These are phyloP conservation scores for Calvadosia cruxmelitensis DNA, from an alignment of 30 jellyfish, hydroid and myxozoan species.

Conservation along the genomic window DNA sequence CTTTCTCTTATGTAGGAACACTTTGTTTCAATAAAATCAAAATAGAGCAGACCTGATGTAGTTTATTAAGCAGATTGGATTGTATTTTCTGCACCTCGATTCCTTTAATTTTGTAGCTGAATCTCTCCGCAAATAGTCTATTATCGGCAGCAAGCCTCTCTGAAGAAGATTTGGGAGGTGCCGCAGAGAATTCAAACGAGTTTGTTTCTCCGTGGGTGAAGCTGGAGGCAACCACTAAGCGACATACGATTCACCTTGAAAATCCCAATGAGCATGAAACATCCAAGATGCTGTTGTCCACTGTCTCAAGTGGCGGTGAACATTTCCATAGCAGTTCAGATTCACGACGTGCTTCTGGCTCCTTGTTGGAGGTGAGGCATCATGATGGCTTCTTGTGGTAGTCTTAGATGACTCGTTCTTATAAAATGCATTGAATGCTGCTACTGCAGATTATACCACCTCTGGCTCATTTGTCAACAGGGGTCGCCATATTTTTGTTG, in stretches of 20 bases:
- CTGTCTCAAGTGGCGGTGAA: neutral
- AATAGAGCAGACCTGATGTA: too few species aligned
- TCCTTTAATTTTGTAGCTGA: neutral
- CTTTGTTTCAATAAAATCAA: too few species aligned
- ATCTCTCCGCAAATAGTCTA: neutral
- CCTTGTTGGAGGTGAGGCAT: neutral
- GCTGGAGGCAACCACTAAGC: constrained; percentile 14
- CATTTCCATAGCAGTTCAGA: neutral
- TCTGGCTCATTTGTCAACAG: too few species aligned
- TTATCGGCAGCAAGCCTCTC: neutral
- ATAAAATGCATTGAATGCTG: too few species aligned
- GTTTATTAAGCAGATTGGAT: too few species aligned
- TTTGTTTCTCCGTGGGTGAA: neutral
- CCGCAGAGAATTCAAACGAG: neutral
- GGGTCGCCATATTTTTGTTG: too few species aligned
- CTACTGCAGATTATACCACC: too few species aligned
- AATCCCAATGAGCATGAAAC: constrained; percentile 54
- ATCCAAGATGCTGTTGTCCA: neutral
- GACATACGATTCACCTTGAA: constrained; percentile 76
- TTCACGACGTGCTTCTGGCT: neutral
- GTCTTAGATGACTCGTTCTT: too few species aligned
- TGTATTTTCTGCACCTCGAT: too few species aligned
- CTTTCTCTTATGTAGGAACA: too few species aligned
- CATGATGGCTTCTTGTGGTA: too few species aligned
- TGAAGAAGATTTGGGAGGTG: neutral